Percentiles rank a stretch among this genome's conserved stretches.
Evolutionary conservation across 2,888 invertebrate genomes (phyloP).

Genomic region (Boloria euphrosyne): DNA sequence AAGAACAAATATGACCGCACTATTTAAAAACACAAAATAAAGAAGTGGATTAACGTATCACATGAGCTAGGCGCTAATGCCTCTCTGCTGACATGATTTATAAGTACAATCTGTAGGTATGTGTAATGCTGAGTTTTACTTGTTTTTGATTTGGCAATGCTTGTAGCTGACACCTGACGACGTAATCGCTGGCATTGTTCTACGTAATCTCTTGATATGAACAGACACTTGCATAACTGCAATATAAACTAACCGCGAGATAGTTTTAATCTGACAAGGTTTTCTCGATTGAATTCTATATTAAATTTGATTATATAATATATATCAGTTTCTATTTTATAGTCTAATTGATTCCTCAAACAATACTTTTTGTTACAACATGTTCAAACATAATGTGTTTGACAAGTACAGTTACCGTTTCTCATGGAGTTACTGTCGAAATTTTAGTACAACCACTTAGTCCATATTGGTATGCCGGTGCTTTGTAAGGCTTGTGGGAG

Average conservation of each 20-base stretch:
- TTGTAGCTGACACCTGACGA: constrained; percentile 70
- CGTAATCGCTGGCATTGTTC: constrained; percentile 77
- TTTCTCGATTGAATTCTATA: constrained; percentile 70
- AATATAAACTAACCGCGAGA: constrained; percentile 62
- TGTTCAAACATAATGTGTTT: constrained; percentile 1
- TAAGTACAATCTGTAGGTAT: constrained; percentile 67
- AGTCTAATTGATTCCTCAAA: background rate
- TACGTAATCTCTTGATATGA: constrained; percentile 75
- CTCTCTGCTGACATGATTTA: constrained; percentile 72
- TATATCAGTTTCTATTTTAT: background rate
- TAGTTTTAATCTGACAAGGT: constrained; percentile 72
- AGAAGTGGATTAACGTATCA: constrained; percentile 80
- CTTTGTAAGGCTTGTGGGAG: constrained; percentile 73
- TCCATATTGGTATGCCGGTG: constrained; percentile 58
- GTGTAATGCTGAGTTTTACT: constrained; percentile 66
- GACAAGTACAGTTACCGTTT: constrained; percentile 48
- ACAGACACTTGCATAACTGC: constrained; percentile 77
- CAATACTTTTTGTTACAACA: constrained; percentile 24
- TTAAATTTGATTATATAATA: background rate
- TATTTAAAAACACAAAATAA: constrained; percentile 81
- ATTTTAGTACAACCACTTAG: constrained; percentile 71
- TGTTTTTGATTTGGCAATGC: constrained; percentile 77
- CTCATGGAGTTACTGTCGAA: constrained; percentile 59
- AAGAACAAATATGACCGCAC: constrained; percentile 79
- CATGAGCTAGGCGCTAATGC: constrained; percentile 66